Evolutionary conservation across 2,797 vertebrate species (phyloP).

Genomic region (Bucorvus abyssinicus): DNA sequence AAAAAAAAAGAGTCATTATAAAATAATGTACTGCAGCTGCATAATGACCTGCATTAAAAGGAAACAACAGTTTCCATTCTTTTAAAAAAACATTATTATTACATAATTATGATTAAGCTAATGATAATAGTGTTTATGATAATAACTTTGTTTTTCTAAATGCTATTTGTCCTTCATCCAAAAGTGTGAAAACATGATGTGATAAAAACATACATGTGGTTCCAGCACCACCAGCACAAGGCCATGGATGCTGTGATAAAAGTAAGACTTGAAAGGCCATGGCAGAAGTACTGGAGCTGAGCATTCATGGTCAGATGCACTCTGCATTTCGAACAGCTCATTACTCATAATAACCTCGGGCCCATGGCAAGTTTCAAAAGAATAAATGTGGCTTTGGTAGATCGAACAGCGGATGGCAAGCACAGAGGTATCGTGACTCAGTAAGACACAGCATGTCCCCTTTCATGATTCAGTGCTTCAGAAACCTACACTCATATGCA

Average conservation of each 20-base stretch:
- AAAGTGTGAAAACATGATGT: neutral
- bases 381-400: neutral
- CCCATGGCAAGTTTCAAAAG: neutral
- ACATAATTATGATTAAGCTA: neutral
- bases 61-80: neutral
- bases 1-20: neutral
- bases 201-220: neutral
- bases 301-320: neutral
- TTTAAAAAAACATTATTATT: neutral
- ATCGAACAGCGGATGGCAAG: neutral
- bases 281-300: neutral
- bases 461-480: neutral
- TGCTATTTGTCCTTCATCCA: neutral
- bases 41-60: neutral
- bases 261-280: neutral
- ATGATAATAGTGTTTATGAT: neutral
- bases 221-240: neutral
- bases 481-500: neutral
- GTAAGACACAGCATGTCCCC: neutral
- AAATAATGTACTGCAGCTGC: neutral
- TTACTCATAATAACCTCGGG: neutral
- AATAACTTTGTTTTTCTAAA: neutral
- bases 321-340: neutral
- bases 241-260: neutral
- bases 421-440: neutral